Evolutionary conservation across 1,140 invertebrate species (phyloP), one percentile per base, ranked within the genome.

Genomic region (Steinernema feltiae): DNA sequence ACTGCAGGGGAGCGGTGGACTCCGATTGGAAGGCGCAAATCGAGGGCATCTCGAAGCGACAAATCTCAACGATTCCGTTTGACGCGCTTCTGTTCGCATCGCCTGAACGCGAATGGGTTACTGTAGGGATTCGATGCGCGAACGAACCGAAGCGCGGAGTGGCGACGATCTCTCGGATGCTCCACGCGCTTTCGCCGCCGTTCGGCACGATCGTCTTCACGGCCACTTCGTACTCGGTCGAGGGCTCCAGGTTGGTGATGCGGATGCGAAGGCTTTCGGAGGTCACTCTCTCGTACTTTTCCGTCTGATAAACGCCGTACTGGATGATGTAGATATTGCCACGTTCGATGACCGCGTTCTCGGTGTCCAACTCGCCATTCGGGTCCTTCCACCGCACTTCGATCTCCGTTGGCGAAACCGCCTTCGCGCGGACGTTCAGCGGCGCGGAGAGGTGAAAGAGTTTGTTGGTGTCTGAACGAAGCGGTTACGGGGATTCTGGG

Each of bases 341-440:
- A n/a, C n/a, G n/a, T 17, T 32, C 27, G 21, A 63, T 75, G 27
- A 77, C 53, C 24, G 70, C 71, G 41, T 76, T 78, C 30, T 77
- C 75, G 1, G 71, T 48, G 3, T 72, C n/a, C 15, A 15, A 79
- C 29, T 81, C 71, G 7, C 70, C 53, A 30, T 82, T 84, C 35
- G 82, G 72, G 48, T 83, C 82, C 30, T 73, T 78, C 82, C 82
- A 83, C 12, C 63, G 71, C 27, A 83, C 80, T n/a, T 48, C 30
- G 63, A 82, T 31, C 63, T 79, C 78, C 29, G 72, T 35, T n/a
- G 72, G 30, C 48, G 74, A 78, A 27, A 75, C 1, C 63, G 71
- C 78, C n/a, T 83, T 35, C 12, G 35, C 79, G 53, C 72, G 63
- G n/a, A 82, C 48, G 7, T 73, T 63, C 17, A 70, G 78, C 21